Evolutionary conservation across 1,140 invertebrate species (phyloP).

Genomic region (Dreissena polymorpha): DNA sequence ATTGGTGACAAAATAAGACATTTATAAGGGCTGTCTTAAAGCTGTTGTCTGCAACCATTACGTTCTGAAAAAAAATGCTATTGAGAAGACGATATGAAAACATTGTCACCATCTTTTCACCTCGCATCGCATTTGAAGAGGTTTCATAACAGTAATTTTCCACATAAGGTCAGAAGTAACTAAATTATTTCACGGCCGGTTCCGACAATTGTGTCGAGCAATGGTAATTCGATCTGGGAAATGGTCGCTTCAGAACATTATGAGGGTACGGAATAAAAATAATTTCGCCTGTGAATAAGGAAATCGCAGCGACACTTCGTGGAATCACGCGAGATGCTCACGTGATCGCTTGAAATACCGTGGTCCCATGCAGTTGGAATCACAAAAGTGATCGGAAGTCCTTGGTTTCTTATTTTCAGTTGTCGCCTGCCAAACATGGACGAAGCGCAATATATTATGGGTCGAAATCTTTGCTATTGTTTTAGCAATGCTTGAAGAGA

Average conservation of each 20-base stretch:
- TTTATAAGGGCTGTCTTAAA: no score
- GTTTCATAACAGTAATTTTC: no score
- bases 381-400: slow-evolving; percentile 42
- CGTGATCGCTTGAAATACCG: slow-evolving; percentile 32
- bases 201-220: slow-evolving; percentile 43
- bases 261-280: slow-evolving; percentile 35
- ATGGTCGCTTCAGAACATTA: slow-evolving; percentile 9
- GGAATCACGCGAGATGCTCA: slow-evolving; percentile 18
- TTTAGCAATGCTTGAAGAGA: neutral
- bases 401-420: slow-evolving; percentile 37
- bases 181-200: slow-evolving; percentile 43
- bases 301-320: slow-evolving; percentile 11
- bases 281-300: slow-evolving; percentile 23
- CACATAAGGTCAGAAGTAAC: slow-evolving; percentile 35
- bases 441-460: slow-evolving; percentile 38
- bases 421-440: slow-evolving; percentile 32
- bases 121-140: no score
- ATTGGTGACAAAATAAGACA: no score
- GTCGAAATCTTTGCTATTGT: slow-evolving; percentile 2
- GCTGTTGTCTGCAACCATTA: no score
- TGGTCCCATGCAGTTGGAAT: slow-evolving; percentile 35
- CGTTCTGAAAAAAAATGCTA: no score
- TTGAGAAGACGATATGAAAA: no score
- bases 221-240: slow-evolving; percentile 34
- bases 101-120: no score